Conservation (phyloP, 2,888 invertebrate species). For the Lasioglossum marginatum region DNA sequence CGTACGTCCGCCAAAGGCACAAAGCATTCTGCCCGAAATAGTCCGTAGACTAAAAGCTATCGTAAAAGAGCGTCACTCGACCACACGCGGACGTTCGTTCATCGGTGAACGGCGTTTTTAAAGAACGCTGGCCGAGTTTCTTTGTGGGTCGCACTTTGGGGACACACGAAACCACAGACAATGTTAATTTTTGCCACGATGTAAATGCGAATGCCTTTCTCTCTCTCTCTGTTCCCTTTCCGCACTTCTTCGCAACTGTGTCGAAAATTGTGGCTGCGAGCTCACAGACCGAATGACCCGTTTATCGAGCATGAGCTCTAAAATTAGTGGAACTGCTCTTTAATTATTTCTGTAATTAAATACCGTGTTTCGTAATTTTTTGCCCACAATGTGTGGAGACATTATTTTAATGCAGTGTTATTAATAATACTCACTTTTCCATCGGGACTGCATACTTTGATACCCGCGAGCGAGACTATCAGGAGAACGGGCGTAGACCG, state of each 20-base stretch:
- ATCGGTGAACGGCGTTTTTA: slow-evolving; percentile 44
- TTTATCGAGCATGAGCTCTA: no score
- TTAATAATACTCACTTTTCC: slow-evolving; percentile 88
- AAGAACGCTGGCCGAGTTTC: slow-evolving; percentile 76
- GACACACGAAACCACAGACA: slow-evolving; percentile 56
- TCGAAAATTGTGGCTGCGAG: background rate
- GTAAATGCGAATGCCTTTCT: slow-evolving; percentile 13
- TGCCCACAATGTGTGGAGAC: no score
- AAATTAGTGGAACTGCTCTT: no score
- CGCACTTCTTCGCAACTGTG: background rate
- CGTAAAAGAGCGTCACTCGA: slow-evolving; percentile 54
- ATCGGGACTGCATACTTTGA: slow-evolving; percentile 93
- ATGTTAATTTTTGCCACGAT: slow-evolving; percentile 53
- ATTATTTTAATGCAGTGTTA: background rate
- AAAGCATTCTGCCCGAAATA: slow-evolving; percentile 57
- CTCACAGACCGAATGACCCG: background rate
- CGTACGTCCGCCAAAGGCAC: slow-evolving; percentile 35
- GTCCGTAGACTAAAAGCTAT: slow-evolving; percentile 67
- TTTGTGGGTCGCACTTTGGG: slow-evolving; percentile 71
- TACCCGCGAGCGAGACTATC: slow-evolving; percentile 91
- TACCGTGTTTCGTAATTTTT: no score
- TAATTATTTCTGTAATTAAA: no score
- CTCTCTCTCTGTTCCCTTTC: background rate
- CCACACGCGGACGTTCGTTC: slow-evolving; percentile 18
- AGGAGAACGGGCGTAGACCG: slow-evolving; percentile 90